Evolutionary conservation across 2,888 invertebrate genomes (phyloP).

Genomic region (Monopis laevigella): DNA sequence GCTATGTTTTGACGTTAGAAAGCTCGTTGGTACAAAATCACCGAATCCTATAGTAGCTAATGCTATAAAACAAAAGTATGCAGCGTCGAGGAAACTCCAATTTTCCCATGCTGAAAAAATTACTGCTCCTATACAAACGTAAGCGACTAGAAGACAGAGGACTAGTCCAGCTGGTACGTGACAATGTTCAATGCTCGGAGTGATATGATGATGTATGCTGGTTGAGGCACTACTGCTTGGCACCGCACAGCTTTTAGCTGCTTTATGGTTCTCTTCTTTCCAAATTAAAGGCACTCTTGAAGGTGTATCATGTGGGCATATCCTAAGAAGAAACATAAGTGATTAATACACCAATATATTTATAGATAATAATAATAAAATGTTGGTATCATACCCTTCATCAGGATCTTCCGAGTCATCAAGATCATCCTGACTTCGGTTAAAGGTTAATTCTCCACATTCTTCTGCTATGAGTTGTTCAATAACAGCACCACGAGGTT

Average conservation of each 20-base stretch:
- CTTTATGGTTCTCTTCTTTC: constrained; percentile 55
- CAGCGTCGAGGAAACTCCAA: constrained; percentile 83
- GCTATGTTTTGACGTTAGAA: constrained; percentile 49
- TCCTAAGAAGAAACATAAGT: constrained; percentile 28
- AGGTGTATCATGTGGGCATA: constrained; percentile 76
- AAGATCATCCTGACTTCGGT: constrained; percentile 61
- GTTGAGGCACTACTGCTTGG: constrained; percentile 43
- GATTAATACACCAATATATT: not conserved
- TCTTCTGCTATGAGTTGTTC: constrained; percentile 57
- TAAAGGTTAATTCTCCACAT: constrained; percentile 49
- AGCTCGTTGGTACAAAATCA: constrained; percentile 74
- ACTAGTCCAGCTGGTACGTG: constrained; percentile 63
- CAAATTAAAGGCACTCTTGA: constrained; percentile 80
- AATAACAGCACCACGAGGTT: constrained; percentile 48
- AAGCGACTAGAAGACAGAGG: constrained; percentile 74
- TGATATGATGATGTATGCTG: constrained; percentile 39
- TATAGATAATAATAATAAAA: not conserved
- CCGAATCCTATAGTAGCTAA: constrained; percentile 86
- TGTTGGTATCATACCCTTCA: constrained; percentile 40
- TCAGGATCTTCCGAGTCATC: constrained; percentile 71
- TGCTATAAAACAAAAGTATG: constrained; percentile 87
- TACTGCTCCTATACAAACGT: constrained; percentile 80
- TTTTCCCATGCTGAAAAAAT: constrained; percentile 83
- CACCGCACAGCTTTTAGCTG: constrained; percentile 38
- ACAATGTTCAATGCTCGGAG: constrained; percentile 45